phyloP scores from a whole-genome alignment of 2,113 vertebrate species.

The Macroglossus sobrinus region DNA sequence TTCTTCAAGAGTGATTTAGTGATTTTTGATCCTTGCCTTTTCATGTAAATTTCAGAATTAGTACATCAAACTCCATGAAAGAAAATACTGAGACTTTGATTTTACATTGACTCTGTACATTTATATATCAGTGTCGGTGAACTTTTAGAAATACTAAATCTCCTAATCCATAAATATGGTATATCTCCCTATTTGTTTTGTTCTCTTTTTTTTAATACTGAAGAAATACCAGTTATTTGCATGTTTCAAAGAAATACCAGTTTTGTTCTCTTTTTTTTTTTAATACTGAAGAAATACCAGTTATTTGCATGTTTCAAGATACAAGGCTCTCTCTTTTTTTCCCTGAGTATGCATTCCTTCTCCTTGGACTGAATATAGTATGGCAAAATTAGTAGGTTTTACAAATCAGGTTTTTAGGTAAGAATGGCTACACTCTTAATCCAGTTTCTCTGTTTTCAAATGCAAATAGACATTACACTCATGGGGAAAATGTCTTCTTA shows the following conservation, averaged over 20 bases:
- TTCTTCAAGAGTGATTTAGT: not conserved
- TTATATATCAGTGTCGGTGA: not conserved
- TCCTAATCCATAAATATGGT: not conserved
- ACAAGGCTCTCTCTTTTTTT: not conserved
- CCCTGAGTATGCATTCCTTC: not conserved
- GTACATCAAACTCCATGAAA: not conserved
- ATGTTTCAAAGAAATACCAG: not conserved
- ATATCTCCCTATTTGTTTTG: not conserved
- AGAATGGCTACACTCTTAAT: not conserved
- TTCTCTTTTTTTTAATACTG: not conserved
- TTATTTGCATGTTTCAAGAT: not conserved
- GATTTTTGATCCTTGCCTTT: not conserved
- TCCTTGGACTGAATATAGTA: not conserved
- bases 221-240: not conserved
- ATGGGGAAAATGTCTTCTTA: not conserved
- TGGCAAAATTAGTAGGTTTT: slow-evolving; percentile 11
- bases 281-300: not conserved
- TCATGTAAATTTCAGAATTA: not conserved
- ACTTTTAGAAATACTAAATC: not conserved
- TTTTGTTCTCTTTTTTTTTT: not conserved
- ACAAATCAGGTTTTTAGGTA: not conserved
- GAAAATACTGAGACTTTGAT: not conserved
- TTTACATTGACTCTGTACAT: not conserved
- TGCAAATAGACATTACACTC: not conserved
- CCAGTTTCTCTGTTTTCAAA: not conserved